Conservation (phyloP, 2,888 invertebrate genomes). For the Lysandra coridon region DNA sequence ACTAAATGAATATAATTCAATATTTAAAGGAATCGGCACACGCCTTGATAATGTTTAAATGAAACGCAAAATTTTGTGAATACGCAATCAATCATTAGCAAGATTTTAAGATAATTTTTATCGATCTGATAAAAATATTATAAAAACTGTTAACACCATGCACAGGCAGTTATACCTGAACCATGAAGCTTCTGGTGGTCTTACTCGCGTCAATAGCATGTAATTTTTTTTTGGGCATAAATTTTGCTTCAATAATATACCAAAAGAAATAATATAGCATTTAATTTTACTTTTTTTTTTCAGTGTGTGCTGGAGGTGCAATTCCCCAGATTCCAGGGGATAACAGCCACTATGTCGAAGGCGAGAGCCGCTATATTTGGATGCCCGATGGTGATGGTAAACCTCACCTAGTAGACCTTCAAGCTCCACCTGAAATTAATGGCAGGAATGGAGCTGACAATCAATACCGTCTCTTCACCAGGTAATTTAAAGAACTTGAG, state of each 20-base stretch:
- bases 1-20: too few species aligned
- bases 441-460: slow-evolving; percentile 44
- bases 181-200: slow-evolving; percentile 15
- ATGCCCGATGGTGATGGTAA: slow-evolving; percentile 64
- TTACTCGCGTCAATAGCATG: slow-evolving; percentile 26
- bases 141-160: not conserved
- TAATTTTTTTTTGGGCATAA: not conserved
- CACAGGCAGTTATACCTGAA: not conserved
- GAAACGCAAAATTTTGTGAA: not conserved
- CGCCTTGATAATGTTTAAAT: not conserved
- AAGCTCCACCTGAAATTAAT: slow-evolving; percentile 41
- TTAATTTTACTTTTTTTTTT: not conserved
- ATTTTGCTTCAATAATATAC: not conserved
- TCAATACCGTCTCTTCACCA: slow-evolving; percentile 54
- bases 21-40: too few species aligned
- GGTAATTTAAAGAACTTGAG: slow-evolving; percentile 41
- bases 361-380: slow-evolving; percentile 69
- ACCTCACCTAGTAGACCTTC: slow-evolving; percentile 61
- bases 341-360: slow-evolving; percentile 70
- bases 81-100: not conserved
- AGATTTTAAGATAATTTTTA: slow-evolving; percentile 11
- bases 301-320: slow-evolving; percentile 53
- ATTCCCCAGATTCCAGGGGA: slow-evolving; percentile 60
- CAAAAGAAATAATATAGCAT: not conserved
- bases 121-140: slow-evolving; percentile 16